A percentile compares a stretch with the other conserved stretches of the same genome.
These are phyloP conservation scores for Leptinotarsa defecta DNA, from an alignment of 1,140 invertebrate species.

Conservation along the genomic window DNA sequence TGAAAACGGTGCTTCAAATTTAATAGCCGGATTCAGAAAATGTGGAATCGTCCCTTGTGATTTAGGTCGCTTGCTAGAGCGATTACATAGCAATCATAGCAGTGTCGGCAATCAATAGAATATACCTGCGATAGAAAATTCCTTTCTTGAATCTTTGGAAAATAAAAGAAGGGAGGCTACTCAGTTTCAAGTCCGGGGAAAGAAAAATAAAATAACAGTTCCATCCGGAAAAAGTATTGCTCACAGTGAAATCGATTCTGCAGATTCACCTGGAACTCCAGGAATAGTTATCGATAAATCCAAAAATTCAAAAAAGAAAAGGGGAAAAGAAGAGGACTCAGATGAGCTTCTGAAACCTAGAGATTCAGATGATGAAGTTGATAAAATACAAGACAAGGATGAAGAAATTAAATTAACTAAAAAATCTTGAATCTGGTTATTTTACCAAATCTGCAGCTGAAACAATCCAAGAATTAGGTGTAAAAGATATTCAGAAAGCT, in stretches of 20 bases:
- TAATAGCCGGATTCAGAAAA: constrained; percentile 1
- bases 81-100: neutral
- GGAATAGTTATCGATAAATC: neutral
- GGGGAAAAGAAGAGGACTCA: neutral
- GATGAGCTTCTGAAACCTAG: neutral
- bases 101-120: neutral
- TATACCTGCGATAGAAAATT: neutral
- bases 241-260: neutral
- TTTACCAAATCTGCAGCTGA: no score
- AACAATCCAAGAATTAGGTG: no score
- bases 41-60: neutral
- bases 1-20: neutral
- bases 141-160: neutral
- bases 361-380: neutral
- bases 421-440: no score
- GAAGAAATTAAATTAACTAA: no score
- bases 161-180: neutral
- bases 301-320: neutral
- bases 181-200: neutral
- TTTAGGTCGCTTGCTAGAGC: neutral
- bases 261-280: neutral
- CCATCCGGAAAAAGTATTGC: neutral
- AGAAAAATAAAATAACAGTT: neutral
- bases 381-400: no score
- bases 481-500: no score